phyloP scores from a whole-genome alignment of 1,140 invertebrate species.

The Drosophila kanapiae region DNA sequence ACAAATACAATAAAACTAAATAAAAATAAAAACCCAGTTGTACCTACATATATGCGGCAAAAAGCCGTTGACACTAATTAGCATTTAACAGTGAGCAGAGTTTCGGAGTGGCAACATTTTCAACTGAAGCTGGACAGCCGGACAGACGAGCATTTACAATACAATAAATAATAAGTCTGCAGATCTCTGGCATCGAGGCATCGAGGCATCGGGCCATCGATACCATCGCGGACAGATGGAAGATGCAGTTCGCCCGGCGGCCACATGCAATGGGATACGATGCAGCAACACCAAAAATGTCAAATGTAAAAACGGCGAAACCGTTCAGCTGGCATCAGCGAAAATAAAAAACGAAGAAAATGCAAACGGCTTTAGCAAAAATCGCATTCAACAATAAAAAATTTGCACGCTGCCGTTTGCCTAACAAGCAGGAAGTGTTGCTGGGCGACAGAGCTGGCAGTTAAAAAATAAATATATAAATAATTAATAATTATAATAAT shows the following conservation, averaged over 20 bases:
- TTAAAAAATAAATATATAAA: background rate
- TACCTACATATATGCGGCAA: slow-evolving; percentile 10
- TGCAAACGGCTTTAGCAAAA: slow-evolving; percentile 46
- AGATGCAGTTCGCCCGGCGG: slow-evolving; percentile 48
- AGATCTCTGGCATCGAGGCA: slow-evolving; percentile 46
- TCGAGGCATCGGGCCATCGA: slow-evolving; percentile 48
- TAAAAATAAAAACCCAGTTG: slow-evolving; percentile 4
- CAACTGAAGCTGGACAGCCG: slow-evolving; percentile 44
- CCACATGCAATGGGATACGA: slow-evolving; percentile 13
- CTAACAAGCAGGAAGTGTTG: slow-evolving; percentile 78
- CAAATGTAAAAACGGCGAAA: slow-evolving; percentile 67
- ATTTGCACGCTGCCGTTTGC: slow-evolving; percentile 74
- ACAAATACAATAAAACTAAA: slow-evolving; percentile 28
- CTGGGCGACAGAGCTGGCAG: slow-evolving; percentile 13
- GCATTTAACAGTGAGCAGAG: slow-evolving; percentile 65
- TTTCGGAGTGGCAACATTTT: slow-evolving; percentile 39
- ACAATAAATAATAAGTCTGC: slow-evolving; percentile 72
- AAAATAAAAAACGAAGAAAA: slow-evolving; percentile 42
- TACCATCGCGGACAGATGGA: slow-evolving; percentile 47
- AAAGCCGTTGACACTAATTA: slow-evolving; percentile 79
- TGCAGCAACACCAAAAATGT: slow-evolving; percentile 63
- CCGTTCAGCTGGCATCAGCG: slow-evolving; percentile 32
- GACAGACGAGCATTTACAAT: slow-evolving; percentile 40
- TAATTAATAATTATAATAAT: background rate
- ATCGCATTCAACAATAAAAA: slow-evolving; percentile 73